Percentiles rank a stretch among this genome's conserved stretches.
These are phyloP conservation scores for Reticulitermes lucifugus DNA, from an alignment of 2,888 invertebrate species.

Conservation along the genomic window DNA sequence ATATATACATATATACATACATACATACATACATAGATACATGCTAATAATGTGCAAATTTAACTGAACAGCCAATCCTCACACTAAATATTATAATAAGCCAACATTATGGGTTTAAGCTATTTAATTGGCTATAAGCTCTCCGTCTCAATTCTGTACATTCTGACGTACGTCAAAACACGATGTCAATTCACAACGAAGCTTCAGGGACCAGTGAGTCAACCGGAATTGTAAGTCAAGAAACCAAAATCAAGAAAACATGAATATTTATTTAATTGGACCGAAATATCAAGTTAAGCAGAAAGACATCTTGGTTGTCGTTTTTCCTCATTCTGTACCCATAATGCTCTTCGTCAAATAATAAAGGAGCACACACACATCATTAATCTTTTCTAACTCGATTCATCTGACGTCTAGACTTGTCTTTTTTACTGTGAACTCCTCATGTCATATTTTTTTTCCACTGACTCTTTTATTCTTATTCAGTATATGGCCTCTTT, in stretches of 20 bases:
- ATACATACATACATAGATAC: too few species aligned
- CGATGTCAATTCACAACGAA: neutral
- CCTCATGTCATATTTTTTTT: conserved; percentile 5
- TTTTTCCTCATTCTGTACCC: neutral
- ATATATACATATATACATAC: too few species aligned
- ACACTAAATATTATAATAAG: neutral
- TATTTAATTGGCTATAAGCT: neutral
- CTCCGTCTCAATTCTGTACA: neutral
- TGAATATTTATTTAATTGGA: conserved; percentile 20
- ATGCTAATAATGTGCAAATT: too few species aligned
- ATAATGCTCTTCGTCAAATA: neutral
- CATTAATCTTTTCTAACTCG: conserved; percentile 45
- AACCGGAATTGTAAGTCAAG: neutral
- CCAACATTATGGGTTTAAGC: neutral
- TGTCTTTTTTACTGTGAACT: conserved; percentile 17
- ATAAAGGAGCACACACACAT: conserved; percentile 33
- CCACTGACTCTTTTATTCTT: neutral
- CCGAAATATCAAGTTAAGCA: neutral
- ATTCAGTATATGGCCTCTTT: conserved; percentile 21
- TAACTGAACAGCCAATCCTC: neutral
- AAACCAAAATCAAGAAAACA: neutral
- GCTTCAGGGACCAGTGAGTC: neutral
- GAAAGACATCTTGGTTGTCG: neutral
- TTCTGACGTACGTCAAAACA: neutral
- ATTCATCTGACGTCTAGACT: conserved; percentile 22